phyloP scores from a whole-genome alignment of 2,888 invertebrate genomes.

The Macrosoma leucophasiata region DNA sequence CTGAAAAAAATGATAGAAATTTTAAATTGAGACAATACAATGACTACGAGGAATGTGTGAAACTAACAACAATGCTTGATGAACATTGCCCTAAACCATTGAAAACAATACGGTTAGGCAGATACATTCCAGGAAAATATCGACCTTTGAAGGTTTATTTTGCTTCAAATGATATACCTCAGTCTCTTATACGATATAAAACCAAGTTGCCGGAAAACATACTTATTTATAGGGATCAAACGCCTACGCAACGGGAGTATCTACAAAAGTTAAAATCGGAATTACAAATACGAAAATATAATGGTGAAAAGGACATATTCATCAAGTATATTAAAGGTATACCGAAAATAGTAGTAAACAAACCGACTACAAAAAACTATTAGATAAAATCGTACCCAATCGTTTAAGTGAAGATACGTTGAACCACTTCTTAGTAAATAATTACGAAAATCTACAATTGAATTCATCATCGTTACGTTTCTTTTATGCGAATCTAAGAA shows the following conservation, averaged over 20 bases:
- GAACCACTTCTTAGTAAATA: conserved; percentile 11
- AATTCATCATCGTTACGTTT: conserved; percentile 14
- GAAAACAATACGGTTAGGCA: conserved; percentile 13
- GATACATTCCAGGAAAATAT: conserved; percentile 12
- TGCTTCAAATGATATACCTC: conserved; percentile 5
- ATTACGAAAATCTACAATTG: conserved; percentile 18
- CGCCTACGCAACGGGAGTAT: conserved; percentile 14
- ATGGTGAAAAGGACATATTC: conserved; percentile 13
- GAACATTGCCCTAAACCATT: conserved; percentile 9
- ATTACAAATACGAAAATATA: conserved; percentile 5
- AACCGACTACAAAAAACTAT: conserved; percentile 6
- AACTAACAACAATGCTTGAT: too few species aligned
- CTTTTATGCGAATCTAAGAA: conserved; percentile 18
- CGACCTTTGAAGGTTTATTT: conserved; percentile 19
- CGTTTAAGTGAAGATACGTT: too few species aligned
- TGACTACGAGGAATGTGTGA: too few species aligned
- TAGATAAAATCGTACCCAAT: too few species aligned
- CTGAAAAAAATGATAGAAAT: too few species aligned
- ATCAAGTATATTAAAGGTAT: conserved; percentile 15
- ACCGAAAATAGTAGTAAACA: conserved; percentile 6
- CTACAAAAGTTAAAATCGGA: conserved; percentile 14
- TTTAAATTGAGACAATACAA: too few species aligned
- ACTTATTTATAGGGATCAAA: conserved; percentile 17
- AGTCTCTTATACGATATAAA: conserved; percentile 13
- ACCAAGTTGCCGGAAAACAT: conserved; percentile 8